Conservation (phyloP, 2,113 vertebrate species). For the Dromaius novaehollandiae region DNA sequence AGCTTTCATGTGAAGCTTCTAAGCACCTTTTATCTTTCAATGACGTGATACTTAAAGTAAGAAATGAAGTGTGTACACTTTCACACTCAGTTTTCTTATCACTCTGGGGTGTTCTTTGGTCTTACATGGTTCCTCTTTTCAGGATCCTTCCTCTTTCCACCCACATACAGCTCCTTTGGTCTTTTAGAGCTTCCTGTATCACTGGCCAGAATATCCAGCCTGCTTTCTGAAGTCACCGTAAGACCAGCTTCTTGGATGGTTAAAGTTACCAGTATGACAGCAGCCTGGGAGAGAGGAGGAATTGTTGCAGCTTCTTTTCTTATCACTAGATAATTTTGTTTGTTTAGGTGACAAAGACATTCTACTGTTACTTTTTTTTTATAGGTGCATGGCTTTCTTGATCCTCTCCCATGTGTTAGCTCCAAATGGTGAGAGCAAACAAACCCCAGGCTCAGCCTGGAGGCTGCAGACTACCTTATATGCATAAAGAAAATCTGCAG, state of each 20-base stretch:
- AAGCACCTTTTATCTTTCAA: neutral
- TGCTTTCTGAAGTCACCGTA: neutral
- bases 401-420: neutral
- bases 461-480: neutral
- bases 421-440: neutral
- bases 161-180: accelerated
- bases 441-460: neutral
- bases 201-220: neutral
- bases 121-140: neutral
- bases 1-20: neutral
- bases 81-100: neutral
- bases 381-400: neutral
- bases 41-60: neutral
- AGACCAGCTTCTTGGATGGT: neutral
- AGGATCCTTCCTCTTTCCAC: neutral
- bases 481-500: neutral
- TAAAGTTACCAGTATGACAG: neutral
- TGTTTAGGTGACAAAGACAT: neutral
- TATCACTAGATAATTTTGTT: neutral
- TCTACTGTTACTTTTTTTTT: neutral
- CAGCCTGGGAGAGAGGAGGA: neutral
- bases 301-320: neutral
- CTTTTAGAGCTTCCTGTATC: neutral
- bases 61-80: neutral
- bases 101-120: neutral